A percentile compares a stretch with the other conserved stretches of the same genome.
phyloP scores from a whole-genome alignment of 1,140 invertebrate genomes.

The Drosophila micromelanica region DNA sequence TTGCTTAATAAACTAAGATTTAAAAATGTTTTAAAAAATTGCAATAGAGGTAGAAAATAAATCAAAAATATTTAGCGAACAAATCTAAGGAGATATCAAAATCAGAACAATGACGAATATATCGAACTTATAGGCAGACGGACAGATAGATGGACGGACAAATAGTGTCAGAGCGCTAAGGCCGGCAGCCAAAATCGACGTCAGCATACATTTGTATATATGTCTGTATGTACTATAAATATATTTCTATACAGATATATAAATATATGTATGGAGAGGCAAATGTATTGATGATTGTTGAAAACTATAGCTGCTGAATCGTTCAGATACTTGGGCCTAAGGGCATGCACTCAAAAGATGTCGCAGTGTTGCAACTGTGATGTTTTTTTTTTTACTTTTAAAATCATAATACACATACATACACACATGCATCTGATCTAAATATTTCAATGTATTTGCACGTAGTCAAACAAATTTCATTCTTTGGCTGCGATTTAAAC shows the following conservation, averaged over 20 bases:
- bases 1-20: no score
- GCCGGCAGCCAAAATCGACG: constrained; percentile 45
- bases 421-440: constrained; percentile 11
- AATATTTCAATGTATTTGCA: constrained; percentile 30
- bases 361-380: constrained; percentile 24
- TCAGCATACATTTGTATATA: constrained; percentile 22
- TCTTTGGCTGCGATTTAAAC: constrained; percentile 17
- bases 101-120: constrained; percentile 73
- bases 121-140: constrained; percentile 47
- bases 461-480: constrained; percentile 21
- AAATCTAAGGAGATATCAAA: constrained; percentile 20
- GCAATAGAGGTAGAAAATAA: not conserved
- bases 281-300: not conserved
- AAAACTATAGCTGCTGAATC: constrained; percentile 11
- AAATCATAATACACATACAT: constrained; percentile 5
- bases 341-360: constrained; percentile 34
- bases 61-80: not conserved
- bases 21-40: not conserved
- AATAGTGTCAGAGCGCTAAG: constrained; percentile 17
- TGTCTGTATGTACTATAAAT: not conserved
- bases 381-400: not conserved
- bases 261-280: no score
- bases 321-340: constrained; percentile 18
- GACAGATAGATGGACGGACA: not conserved
- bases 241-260: no score